A percentile compares a stretch with the other conserved stretches of the same genome.
Conservation (phyloP, 2,888 invertebrate species). For the Pristionchus mayeri region DNA sequence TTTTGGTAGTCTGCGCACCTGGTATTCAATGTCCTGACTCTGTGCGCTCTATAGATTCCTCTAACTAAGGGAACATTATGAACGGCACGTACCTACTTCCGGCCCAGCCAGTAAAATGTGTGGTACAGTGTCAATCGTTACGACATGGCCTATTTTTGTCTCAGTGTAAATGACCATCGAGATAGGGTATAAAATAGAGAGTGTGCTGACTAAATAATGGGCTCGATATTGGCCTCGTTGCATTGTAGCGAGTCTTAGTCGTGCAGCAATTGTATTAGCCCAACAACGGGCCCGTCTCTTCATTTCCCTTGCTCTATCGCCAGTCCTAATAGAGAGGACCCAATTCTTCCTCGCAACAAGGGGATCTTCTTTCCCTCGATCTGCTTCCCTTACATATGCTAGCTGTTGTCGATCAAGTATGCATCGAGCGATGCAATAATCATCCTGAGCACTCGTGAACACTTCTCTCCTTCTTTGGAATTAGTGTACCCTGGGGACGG, state of each 20-base stretch:
- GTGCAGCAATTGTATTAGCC: conserved; percentile 21
- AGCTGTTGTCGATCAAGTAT: background rate
- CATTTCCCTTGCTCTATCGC: too few relatives aligned
- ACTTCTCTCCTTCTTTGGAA: background rate
- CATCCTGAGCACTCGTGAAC: background rate
- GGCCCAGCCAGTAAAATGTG: too few relatives aligned
- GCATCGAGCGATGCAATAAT: background rate
- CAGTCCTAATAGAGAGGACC: too few relatives aligned
- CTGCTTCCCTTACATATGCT: background rate
- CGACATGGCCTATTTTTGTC: too few relatives aligned
- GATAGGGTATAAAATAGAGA: background rate
- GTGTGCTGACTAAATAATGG: background rate
- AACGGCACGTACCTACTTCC: too few relatives aligned
- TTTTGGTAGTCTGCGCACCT: background rate
- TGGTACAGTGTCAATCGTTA: too few relatives aligned
- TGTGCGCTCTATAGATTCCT: too few relatives aligned
- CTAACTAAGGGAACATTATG: too few relatives aligned
- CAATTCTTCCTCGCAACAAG: background rate
- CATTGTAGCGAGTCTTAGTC: background rate
- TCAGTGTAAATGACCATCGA: background rate
- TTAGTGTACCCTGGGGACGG: too few relatives aligned
- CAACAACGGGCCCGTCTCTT: background rate
- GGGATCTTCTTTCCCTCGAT: background rate
- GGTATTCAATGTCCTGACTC: too few relatives aligned
- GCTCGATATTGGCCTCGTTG: background rate